Evolutionary conservation across 1,140 invertebrate species (phyloP), one percentile per base, ranked within the genome.

Genomic region (Drosophila equinoxialis): DNA sequence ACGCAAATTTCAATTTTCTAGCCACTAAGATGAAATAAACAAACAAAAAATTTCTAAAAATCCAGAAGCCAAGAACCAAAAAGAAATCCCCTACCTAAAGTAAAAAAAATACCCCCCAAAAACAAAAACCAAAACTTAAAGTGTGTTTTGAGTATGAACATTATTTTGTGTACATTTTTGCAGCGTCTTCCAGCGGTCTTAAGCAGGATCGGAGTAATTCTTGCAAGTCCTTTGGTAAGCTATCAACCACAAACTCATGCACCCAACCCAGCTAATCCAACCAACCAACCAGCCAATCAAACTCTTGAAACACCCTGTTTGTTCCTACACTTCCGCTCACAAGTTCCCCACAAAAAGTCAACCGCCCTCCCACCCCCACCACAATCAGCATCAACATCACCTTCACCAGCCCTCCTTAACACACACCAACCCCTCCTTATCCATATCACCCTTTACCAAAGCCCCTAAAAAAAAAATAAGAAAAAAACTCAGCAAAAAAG

Each of bases 221-320:
- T 97, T 95, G 96, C 96, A 94, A 96, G 96, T 95, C 96, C 96
- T 93, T 95, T 97, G 96, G 96, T 97, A 97, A 97, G 96, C 96
- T 94, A 93, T 93, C 93, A 92, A 91, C 79, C 76, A 87, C 75
- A 82, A 59, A 87, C 81, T 83, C 81, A 83, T 84, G 78, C 69
- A 42, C 67, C 30, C 63, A 71, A 65, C 17, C 39, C 30, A 30
- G 30, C 30, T 30, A 30, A 61, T 41, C 10, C 35, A 59, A 68
- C 55, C 42, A 75, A 67, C 67, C 65, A 70, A 65, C 37, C 59
- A 68, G 64, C 51, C 63, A 54, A 17, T 62, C 59, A 62, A 66
- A 70, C 73, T 71, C 67, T 65, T 30, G 11, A 30, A 51, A 41
- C 61, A 45, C 48, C 20, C 45, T 30, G 45, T 51, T 51, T 51